Base-by-base conservation (phyloP, 2,797 vertebrate genomes). In the Thripadectes ignobilis region DNA sequence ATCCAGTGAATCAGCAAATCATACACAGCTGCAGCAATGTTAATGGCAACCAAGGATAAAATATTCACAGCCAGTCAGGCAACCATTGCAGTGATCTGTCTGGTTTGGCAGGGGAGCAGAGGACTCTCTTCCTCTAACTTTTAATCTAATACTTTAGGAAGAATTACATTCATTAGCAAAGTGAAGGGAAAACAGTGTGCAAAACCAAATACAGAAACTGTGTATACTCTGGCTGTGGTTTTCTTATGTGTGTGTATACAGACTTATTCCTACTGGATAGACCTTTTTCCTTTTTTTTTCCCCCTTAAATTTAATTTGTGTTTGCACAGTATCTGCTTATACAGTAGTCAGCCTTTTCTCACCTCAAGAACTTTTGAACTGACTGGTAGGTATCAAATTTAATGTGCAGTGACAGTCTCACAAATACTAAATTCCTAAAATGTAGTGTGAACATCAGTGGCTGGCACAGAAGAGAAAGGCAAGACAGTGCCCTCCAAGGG, bases 1-100 rank as follows among this genome's bases (percentile, higher is more conserved):
- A 85, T 19, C 41, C 38, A 59, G 66, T 92, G 92, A 92, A 88
- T 92, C 85, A 89, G 81, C 72, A 77, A 83, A 75, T 38, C 54
- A 51, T 26, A 29, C 30, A 34, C 49, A 93, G 72, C 85, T 91
- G 83, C 46, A 59, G 43, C 65, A 59, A 30, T n/a, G 54, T 24
- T 65, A 72, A 52, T 89, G 51, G 68, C 30, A 81, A 71, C 58
- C 24, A 4, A 65, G 72, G 81, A 14, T 48, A 71, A 80, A 71
- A 52, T 58, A 68, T 7, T 88, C 87, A 48, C 43, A 69, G 39
- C 63, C 9, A 3, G 67, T 55, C 49, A 55, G 38, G 63, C 21
- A 55, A 26, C 39, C 27, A 8, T 7, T 8, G 43, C 82, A 84
- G 69, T 59, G 51, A 27, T 74, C 49, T 21, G 52, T 65, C 93